Base-by-base conservation (phyloP, 2,113 vertebrate genomes). In the Catharus bicknelli region DNA sequence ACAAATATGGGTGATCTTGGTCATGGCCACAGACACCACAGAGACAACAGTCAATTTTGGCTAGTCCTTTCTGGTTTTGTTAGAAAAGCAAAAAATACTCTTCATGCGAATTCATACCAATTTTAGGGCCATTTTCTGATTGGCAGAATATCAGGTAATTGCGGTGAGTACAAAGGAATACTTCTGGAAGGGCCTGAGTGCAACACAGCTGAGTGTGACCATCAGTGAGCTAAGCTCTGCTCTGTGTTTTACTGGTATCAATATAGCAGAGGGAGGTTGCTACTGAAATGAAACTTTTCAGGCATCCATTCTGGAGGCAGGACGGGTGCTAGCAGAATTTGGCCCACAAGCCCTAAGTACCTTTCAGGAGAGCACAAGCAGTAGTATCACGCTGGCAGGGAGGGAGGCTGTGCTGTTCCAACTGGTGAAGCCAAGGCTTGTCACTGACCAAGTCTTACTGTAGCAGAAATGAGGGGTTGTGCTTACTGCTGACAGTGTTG, bases 61-160 rank as follows among this genome's bases (percentile, higher is more conserved):
- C 83, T 94, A 78, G 64, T 80, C 88, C 72, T 92, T 70, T 75
- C 90, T 91, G 82, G 80, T 86, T 93, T 88, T 94, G 68, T 79
- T 93, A 95, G 70, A 89, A 55, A 92, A 88, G 67, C 76, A 51
- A 90, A 83, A 90, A 81, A 55, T 70, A 83, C 13, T 79, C 36
- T 57, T 91, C 95, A 80, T 74, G 73, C 30, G 58, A 67, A 69
- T 83, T 68, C 68, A 91, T 79, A 43, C 55, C 83, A 55, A 32
- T 23, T 80, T 47, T 72, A 72, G 91, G 93, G 94, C 87, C 91
- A 86, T 83, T 91, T 96, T 95, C 93, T 94, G 85, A 57, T 77
- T 85, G 83, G 91, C 59, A 95, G 85, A 88, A 11, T 23, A 14
- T 34, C 79, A 83, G 88, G 75, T 86, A 90, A 48, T 88, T 80